Evolutionary conservation across 2,888 invertebrate genomes (phyloP).

Genomic region (Trachelus tabidus): DNA sequence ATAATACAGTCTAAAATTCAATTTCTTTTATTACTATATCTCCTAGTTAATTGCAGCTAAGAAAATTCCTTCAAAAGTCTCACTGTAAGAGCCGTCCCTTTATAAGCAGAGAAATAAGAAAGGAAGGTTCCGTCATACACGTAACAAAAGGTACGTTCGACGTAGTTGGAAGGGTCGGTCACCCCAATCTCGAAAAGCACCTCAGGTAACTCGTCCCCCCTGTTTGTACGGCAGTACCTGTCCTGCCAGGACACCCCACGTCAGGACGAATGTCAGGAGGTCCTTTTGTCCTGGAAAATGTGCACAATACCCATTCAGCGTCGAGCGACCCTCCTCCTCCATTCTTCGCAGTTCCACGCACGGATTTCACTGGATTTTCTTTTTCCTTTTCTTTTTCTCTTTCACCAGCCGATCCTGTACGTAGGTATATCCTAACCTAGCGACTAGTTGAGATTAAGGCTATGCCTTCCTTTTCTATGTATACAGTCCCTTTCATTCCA

Average conservation of each 20-base stretch:
- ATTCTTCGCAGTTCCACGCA: slow-evolving; percentile 5
- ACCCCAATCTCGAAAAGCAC: slow-evolving; percentile 5
- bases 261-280: slow-evolving; percentile 41
- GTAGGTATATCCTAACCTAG: too few relatives aligned
- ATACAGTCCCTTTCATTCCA: too few relatives aligned
- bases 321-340: slow-evolving; percentile 11
- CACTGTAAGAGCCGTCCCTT: not conserved
- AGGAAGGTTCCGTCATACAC: too few relatives aligned
- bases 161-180: slow-evolving; percentile 11
- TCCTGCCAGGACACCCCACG: slow-evolving; percentile 41
- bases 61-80: slow-evolving; percentile 9
- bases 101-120: too few relatives aligned
- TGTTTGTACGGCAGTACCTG: slow-evolving; percentile 38
- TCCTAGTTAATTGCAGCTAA: too few relatives aligned
- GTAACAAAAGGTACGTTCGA: not conserved
- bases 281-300: slow-evolving; percentile 38
- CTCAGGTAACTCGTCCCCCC: slow-evolving; percentile 37
- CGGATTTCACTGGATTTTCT: slow-evolving; percentile 4
- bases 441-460: too few relatives aligned
- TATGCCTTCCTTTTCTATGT: too few relatives aligned
- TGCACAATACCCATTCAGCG: slow-evolving; percentile 37
- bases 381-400: not conserved
- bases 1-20: too few relatives aligned
- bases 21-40: too few relatives aligned
- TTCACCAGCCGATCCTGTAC: too few relatives aligned